Evolutionary conservation across 2,797 vertebrate genomes (phyloP), one percentile per base, ranked within the genome.

Genomic region (Peromyscus eremicus): DNA sequence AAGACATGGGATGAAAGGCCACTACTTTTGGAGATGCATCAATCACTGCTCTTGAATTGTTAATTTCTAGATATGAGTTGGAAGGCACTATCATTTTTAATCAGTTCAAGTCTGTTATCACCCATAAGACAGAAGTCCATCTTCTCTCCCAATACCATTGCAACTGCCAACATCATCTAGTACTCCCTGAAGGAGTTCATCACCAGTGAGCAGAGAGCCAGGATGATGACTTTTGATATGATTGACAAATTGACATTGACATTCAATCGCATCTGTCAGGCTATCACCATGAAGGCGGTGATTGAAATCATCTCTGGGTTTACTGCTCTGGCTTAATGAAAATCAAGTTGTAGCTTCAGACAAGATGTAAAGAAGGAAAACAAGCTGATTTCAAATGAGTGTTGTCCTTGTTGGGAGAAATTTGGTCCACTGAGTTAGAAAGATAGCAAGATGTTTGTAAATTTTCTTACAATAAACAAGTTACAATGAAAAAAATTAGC

Each of bases 271-370:
- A 99, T 99, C 89, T 99, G 99, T 97, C 99, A 99, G 98, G 99
- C 99, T 4, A 99, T 99, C 99, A 99, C 99, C 98, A 99, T 99
- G 97, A 99, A 99, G 98, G 99, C 99, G 98, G 98, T 99, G 81
- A 99, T 99, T 92, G 99, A 99, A 98, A 99, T 99, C 98, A 99
- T 99, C 98, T 99, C 99, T 73, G 99, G 99, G 97, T 99, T 99
- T 75, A 99, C 99, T 76, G 99, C 99, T 98, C 99, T 99, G 98
- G 12, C 98, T 97, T 98, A 99, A 98, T 96, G 96, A 97, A 96
- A 98, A 98, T 97, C 97, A 97, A 94, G 75, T 92, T 97, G 96
- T 98, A 88, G 95, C 97, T 98, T 97, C 97, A 98, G 37, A 97
- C 91, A 97, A 97, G 97, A 98, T 98, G 98, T 98, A 98, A 99